A percentile compares a stretch with the other conserved stretches of the same genome.
Evolutionary conservation across 2,888 invertebrate species (phyloP).

Genomic region (Macrosoma leucophasiata): DNA sequence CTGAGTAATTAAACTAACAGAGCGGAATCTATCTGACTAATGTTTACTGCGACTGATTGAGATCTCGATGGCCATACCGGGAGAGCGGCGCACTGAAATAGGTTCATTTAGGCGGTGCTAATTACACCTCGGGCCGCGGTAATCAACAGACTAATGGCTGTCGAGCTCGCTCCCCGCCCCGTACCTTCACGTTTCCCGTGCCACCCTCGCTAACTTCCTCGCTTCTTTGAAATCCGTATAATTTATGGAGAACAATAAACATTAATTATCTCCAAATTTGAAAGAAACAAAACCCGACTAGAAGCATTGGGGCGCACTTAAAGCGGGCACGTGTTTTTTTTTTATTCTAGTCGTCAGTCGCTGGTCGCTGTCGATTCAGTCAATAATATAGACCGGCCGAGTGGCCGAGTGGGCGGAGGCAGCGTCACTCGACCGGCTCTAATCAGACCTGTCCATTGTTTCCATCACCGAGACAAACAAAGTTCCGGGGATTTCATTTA

Average conservation of each 20-base stretch:
- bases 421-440: constrained; percentile 30
- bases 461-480: constrained; percentile 44
- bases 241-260: no score
- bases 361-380: no score
- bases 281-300: no score
- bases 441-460: constrained; percentile 49
- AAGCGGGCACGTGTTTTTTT: no score
- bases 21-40: constrained; percentile 24
- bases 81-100: constrained; percentile 49
- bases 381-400: not conserved
- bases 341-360: no score
- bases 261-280: no score
- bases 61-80: constrained; percentile 40
- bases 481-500: constrained; percentile 47
- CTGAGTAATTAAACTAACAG: constrained; percentile 16
- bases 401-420: constrained; percentile 9
- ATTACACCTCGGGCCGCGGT: constrained; percentile 54
- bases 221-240: constrained; percentile 28
- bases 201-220: constrained; percentile 32
- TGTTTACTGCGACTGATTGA: constrained; percentile 39
- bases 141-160: constrained; percentile 59
- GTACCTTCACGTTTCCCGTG: constrained; percentile 28
- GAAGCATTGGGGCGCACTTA: no score
- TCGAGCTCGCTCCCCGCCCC: constrained; percentile 37
- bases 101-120: constrained; percentile 64